Evolutionary conservation across 2,888 invertebrate genomes (phyloP), one percentile per base, ranked within the genome.

Genomic region (Danaus chrysippus): DNA sequence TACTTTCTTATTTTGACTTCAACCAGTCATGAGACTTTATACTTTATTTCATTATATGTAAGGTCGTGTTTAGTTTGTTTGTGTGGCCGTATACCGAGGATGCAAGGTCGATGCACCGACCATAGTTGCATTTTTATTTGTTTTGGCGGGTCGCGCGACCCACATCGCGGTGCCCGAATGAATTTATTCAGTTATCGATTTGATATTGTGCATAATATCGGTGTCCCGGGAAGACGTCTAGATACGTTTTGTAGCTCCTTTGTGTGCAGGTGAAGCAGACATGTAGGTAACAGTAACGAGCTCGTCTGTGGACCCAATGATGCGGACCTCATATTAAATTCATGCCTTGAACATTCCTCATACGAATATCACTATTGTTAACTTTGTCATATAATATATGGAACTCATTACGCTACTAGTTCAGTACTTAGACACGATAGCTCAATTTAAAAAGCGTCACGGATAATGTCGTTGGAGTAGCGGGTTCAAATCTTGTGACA

Each of bases 161-260:
- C 86, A 91, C 85, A 89, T 91, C 84, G 82, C 73, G 78, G 79
- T 76, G 80, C 76, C 76, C 70, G 87, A 87, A 88, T 90, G 89
- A 88, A 89, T 88, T 89, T 89, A 90, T 89, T 87, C 87, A 80
- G 83, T 76, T 87, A 91, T 91, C 87, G 90, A 91, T 91, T 87
- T 76, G 77, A 78, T 79, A 82, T 86, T 84, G 85, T 85, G 83
- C 84, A 79, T 86, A 82, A 83, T 87, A 86, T 85, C 79, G 78
- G 74, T 78, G 76, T 70, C 73, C 73, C 68, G 73, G 74, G 74
- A 72, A 73, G 74, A 74, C 71, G 76, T 71, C 69, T 68, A 69
- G 23, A 34, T 34, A 34, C 23, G 23, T 34, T 34, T 65, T 61
- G 58, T 55, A 54, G 53, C 42, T 57, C 58, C 66, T 66, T 62